Evolutionary conservation across 1,140 invertebrate species (phyloP), one percentile per base, ranked within the genome.

Genomic region (Dreissena polymorpha): DNA sequence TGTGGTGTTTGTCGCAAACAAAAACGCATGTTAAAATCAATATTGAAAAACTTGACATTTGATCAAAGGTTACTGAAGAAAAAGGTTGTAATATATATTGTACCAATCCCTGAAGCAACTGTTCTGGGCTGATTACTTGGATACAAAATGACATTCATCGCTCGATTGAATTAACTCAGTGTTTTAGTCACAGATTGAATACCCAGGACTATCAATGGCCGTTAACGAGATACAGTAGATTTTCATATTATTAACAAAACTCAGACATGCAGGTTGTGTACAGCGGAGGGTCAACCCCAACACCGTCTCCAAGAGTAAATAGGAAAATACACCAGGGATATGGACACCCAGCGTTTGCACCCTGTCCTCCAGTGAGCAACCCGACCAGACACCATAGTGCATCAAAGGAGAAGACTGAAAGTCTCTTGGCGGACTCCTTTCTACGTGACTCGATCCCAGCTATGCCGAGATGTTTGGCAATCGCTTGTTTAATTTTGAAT

Each of bases 401-500:
- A 23, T 86, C 86, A 0, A 85, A 84, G 64, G 89, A 87, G 18
- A 84, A 87, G n/a, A 76, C 86, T 21, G 82, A 85, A 6, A 85
- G 82, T n/a, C 67, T 71, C n/a, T 77, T 85, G 10, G 85, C 89
- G 25, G 90, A 91, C 68, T 86, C 84, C 0, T 88, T 83, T 57
- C 77, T 90, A 60, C 85, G 90, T 25, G 90, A 91, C 57, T 90
- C 93, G 10, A 94, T 94, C 49, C 94, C 94, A 0, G 91, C 91
- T 51, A 93, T 94, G 92, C 92, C 91, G 12, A 87, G 93, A 63
- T 88, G 90, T 21, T 69, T 94, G 25, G 93, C 94, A 60, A 85
- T 93, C 21, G 51, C 92, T 12, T 92, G 94, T 64, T 92, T 93
- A 65, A 82, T 94, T 10, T 78, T 93, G 72, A 94, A 94, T 87